These are phyloP conservation scores for Napeogenes inachia DNA, from an alignment of 2,888 invertebrate species.

Conservation along the genomic window DNA sequence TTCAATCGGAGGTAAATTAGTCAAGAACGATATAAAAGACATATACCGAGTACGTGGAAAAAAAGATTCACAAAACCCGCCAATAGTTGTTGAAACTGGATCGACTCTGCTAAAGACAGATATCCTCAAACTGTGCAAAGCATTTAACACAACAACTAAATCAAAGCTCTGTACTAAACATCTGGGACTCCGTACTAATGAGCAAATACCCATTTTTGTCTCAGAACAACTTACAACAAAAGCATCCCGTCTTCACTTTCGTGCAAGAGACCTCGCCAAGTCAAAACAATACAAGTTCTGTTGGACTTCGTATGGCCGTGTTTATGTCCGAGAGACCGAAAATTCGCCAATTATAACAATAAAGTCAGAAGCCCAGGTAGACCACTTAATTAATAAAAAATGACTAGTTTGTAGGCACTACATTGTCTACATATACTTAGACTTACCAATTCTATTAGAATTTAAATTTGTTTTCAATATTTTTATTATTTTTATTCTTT, in stretches of 20 bases:
- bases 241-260: slow-evolving; percentile 17
- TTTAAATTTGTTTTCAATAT: no score
- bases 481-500: no score
- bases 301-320: slow-evolving; percentile 10
- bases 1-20: slow-evolving; percentile 6
- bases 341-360: slow-evolving; percentile 14
- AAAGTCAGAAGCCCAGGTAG: background rate
- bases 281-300: no score
- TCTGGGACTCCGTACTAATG: slow-evolving; percentile 6
- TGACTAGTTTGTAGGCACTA: background rate
- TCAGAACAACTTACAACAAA: slow-evolving; percentile 20
- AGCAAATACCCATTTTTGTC: slow-evolving; percentile 11
- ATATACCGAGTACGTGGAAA: slow-evolving; percentile 23
- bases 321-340: slow-evolving; percentile 13
- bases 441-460: no score
- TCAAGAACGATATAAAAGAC: background rate
- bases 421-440: no score
- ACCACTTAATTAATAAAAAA: background rate
- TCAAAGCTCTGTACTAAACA: slow-evolving; percentile 25
- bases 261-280: slow-evolving; percentile 8
- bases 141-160: slow-evolving; percentile 24
- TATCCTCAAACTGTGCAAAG: slow-evolving; percentile 23
- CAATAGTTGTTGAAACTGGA: slow-evolving; percentile 27
- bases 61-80: slow-evolving; percentile 17
- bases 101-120: slow-evolving; percentile 27